Evolutionary conservation across 2,113 vertebrate species (phyloP).

Genomic region (Galbula dea): DNA sequence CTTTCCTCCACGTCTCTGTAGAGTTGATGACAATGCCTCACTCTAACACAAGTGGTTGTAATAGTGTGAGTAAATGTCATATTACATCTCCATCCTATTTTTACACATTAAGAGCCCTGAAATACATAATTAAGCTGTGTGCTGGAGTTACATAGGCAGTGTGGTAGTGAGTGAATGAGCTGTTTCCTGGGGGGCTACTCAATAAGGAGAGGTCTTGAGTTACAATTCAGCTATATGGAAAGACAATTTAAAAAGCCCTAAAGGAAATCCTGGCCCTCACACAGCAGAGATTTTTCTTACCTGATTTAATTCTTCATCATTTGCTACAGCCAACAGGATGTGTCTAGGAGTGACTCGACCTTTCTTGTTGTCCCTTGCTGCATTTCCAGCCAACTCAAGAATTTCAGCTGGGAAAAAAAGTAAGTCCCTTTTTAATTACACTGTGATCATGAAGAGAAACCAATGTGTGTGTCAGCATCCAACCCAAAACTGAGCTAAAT

Average conservation of each 20-base stretch:
- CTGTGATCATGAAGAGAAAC: neutral
- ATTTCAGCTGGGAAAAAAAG: conserved; percentile 86
- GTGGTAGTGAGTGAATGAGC: neutral
- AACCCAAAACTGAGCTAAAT: neutral
- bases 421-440: conserved; percentile 10
- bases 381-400: conserved; percentile 96
- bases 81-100: neutral
- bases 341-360: conserved; percentile 94
- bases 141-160: neutral
- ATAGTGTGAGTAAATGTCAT: neutral
- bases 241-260: conserved; percentile 26
- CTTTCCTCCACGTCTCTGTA: neutral
- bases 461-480: neutral
- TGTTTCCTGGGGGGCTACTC: neutral
- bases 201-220: conserved; percentile 10
- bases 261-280: conserved; percentile 21
- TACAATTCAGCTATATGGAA: conserved; percentile 4
- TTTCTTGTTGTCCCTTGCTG: conserved; percentile 98
- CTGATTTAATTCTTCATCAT: conserved; percentile 98
- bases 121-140: neutral
- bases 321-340: conserved; percentile 96
- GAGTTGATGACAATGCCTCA: neutral
- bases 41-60: neutral
- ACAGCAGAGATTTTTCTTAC: conserved; percentile 63
- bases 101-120: neutral